Base-by-base conservation (phyloP, 2,888 invertebrate species). In the Melanchra persicariae region DNA sequence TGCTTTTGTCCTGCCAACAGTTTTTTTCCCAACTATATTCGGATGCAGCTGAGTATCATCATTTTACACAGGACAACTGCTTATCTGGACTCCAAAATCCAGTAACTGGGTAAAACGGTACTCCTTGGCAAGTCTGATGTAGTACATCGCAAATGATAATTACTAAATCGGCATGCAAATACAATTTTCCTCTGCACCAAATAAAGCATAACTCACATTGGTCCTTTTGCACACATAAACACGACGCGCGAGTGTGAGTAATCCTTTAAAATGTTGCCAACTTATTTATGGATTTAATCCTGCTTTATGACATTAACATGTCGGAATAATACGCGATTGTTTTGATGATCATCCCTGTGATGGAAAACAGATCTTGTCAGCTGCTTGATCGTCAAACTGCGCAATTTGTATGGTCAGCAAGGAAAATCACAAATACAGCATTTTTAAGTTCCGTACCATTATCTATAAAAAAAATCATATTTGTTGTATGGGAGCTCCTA, bases 281-380 rank as follows among this genome's bases (percentile, higher is more conserved):
- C 47, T 82, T 80, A 82, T 80, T 78, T 82, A 80, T 61, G 62
- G 65, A 63, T 15, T 72, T 63, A 78, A 80, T 78, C 69, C 79
- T 80, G 69, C 57, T 80, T 80, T 80, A 80, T 80, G 79, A 74
- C 79, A 63, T 70, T 82, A 78, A 72, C 67, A 52, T 43, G 68
- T 55, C 65, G 9, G 78, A 59, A 30, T 72, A 62, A 77, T 63
- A 49, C 79, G n/a, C 37, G 47, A 79, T 77, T 79, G 79, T 79
- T 66, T 77, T 68, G 26, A 77, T 65, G 64, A 64, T 82, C 55
- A 72, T 59, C 30, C 60, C 47, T 45, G 57, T 81, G 78, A 77
- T 78, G 72, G 67, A 68, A 79, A 77, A 71, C 79, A 79, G 78
- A 61, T 40, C 64, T 22, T 62, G 64, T 59, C 78, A 79, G 79